Evolutionary conservation across 2,797 vertebrate species (phyloP), one percentile per base, ranked within the genome.

Genomic region (Oryzias dopingdopingensis): DNA sequence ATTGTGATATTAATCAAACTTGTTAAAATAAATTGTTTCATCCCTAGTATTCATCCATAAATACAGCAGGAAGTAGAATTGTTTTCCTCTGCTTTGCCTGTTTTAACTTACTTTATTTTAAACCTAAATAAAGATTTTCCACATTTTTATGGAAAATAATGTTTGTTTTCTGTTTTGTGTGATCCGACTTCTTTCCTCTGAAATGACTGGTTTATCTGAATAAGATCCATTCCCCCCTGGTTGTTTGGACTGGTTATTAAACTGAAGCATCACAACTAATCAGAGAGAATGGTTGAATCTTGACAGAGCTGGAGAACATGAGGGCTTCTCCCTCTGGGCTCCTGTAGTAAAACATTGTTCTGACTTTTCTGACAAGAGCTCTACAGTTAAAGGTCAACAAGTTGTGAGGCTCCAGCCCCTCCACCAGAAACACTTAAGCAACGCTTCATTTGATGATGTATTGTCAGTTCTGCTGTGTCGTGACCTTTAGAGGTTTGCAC

Each of bases 331-430:
- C 46, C 49, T 62, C 37, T 20, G 52, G 40, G 49, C 6, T 66
- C 52, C 67, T 56, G 8, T 59, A 63, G 77, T 67, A 7, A 70
- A 70, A 66, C n/a, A 43, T 60, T 62, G 49, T 48, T 37, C 52
- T 44, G 62, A 52, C 47, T 62, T 52, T 67, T 42, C 60, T 50
- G 62, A 67, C 47, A 63, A 47, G 44, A 62, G n/a, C 51, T 20
- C 32, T 29, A 10, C 52, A 59, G 56, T 45, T 68, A 70, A 76
- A 82, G 76, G 80, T 85, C 69, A 76, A 24, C 57, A 47, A 15
- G 42, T 59, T 68, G 18, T 80, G 63, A 66, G 43, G 45, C 42
- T 24, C 14, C 13, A 32, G 49, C 26, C 64, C 45, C 16, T 59
- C 42, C 44, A 8, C 24, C 42, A 59, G 16, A 68, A 55, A 59